Base-by-base conservation (phyloP, 2,888 invertebrate species). In the Agrotis puta region DNA sequence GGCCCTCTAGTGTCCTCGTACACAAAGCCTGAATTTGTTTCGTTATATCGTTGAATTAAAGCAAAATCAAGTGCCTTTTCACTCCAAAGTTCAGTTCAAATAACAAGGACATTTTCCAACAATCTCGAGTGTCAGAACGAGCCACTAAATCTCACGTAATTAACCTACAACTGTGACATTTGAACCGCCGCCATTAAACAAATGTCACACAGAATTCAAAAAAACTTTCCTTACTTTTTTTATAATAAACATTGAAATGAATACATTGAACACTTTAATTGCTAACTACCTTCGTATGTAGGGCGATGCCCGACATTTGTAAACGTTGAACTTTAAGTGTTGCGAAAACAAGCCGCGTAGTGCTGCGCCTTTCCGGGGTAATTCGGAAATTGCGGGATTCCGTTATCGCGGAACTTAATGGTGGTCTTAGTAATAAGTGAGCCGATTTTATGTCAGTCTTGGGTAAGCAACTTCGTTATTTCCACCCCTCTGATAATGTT, bases 291-390 rank as follows among this genome's bases (percentile, higher is more conserved):
- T 85, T 77, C 56, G 82, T 78, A 89, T 88, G 86, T 89, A 87
- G 88, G 88, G 85, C 89, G 83, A 57, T 24, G 68, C 51, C 72
- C 83, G 88, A 86, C 89, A 89, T 89, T 89, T 89, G 77, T 65
- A 79, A 82, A 86, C 83, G 86, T 84, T 84, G 89, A 89, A 89
- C 89, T 89, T 88, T 88, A 70, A 69, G 66, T 63, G 85, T 87
- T 85, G 81, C 83, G 88, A 79, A 87, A 86, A 81, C 76, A 77
- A 57, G 58, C 71, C 39, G 14, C 48, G 45, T 67, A 79, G 74
- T 76, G 80, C 51, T 77, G 79, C 56, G 20, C 64, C 48, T 18
- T 20, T 48, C 64, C 53, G 64, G 68, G 24, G 53, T 66, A 22
- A 64, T 65, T 70, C 72, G 64, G 64, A 72, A 72, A 63, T 63